Evolutionary conservation across 2,113 vertebrate species (phyloP).

Genomic region (Lipotes vexillifer): DNA sequence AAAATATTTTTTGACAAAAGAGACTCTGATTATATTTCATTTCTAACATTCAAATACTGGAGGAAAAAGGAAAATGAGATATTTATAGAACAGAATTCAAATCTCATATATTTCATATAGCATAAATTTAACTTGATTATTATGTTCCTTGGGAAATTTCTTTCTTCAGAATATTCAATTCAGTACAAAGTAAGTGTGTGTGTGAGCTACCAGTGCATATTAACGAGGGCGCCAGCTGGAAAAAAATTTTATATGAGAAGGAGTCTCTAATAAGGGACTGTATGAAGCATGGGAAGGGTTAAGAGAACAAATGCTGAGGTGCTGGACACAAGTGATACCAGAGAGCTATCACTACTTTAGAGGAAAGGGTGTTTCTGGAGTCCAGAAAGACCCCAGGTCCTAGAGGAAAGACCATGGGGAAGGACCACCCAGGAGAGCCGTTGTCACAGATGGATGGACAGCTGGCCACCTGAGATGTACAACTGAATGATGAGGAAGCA

Average conservation of each 20-base stretch:
- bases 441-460: rapidly evolving
- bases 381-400: background rate
- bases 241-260: too few relatives aligned
- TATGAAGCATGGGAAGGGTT: rapidly evolving
- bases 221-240: background rate
- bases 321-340: rapidly evolving
- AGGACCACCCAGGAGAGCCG: rapidly evolving
- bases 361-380: rapidly evolving
- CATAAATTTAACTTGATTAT: background rate
- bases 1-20: background rate
- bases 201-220: rapidly evolving
- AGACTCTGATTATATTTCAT: background rate
- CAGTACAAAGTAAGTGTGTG: background rate
- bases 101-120: background rate
- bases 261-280: rapidly evolving
- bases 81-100: background rate
- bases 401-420: background rate
- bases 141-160: background rate
- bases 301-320: rapidly evolving
- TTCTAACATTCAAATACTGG: background rate
- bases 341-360: too few relatives aligned
- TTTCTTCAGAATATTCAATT: background rate
- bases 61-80: background rate
- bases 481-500: too few relatives aligned
- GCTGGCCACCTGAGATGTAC: rapidly evolving